These are phyloP conservation scores for Drosophila sordidula DNA, from an alignment of 2,888 invertebrate species.

Conservation along the genomic window DNA sequence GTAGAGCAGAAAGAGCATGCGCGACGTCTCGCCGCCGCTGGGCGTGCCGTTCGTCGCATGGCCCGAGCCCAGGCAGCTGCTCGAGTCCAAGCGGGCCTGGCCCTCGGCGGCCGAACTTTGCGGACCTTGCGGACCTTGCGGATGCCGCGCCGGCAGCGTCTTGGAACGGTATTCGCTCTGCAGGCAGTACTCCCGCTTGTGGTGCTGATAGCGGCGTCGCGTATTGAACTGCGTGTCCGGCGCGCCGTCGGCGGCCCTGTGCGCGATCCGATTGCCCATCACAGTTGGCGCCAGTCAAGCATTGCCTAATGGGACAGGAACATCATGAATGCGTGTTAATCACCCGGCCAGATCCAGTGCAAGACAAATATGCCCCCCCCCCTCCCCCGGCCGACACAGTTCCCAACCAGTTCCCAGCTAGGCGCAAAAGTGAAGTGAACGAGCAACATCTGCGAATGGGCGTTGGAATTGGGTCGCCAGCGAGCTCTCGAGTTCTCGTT, in stretches of 20 bases:
- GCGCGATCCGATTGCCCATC: conserved; percentile 67
- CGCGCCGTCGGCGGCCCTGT: conserved; percentile 18
- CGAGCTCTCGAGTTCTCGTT: conserved; percentile 44
- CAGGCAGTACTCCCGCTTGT: conserved; percentile 66
- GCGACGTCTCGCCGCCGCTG: conserved; percentile 86
- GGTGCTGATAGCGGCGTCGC: conserved; percentile 70
- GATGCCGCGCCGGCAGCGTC: conserved; percentile 77
- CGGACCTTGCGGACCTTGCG: conserved; percentile 31
- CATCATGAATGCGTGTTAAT: conserved; percentile 54
- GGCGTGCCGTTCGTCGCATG: conserved; percentile 51
- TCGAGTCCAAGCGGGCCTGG: conserved; percentile 46
- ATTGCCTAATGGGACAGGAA: conserved; percentile 70
- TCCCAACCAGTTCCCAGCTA: conserved; percentile 62
- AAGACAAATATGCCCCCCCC: no score
- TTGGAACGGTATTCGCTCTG: conserved; percentile 74
- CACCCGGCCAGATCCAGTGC: conserved; percentile 3
- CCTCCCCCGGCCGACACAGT: conserved; percentile 28
- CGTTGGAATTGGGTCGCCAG: conserved; percentile 72
- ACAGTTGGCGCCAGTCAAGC: conserved; percentile 56
- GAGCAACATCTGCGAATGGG: conserved; percentile 55
- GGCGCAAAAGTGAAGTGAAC: conserved; percentile 75
- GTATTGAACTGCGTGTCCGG: conserved; percentile 57
- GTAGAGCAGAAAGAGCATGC: conserved; percentile 88
- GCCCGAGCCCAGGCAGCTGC: conserved; percentile 63
- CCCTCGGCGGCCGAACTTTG: conserved; percentile 12